phyloP scores from a whole-genome alignment of 2,797 vertebrate species.

The Tangara arthus region DNA sequence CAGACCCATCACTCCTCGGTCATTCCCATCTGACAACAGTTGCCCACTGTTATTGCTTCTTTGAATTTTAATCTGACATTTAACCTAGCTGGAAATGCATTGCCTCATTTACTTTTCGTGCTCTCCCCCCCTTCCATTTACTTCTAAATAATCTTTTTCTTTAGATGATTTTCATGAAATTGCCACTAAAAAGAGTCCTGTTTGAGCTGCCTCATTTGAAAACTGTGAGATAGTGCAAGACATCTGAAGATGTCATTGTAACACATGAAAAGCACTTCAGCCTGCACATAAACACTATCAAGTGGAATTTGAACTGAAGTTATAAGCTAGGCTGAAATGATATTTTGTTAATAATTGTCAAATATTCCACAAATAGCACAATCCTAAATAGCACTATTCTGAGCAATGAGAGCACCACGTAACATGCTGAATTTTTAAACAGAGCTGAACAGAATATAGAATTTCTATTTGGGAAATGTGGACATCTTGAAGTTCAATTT shows the following conservation, averaged over 20 bases:
- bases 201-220: slow-evolving; percentile 58
- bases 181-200: slow-evolving; percentile 55
- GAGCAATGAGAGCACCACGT: neutral
- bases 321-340: slow-evolving; percentile 59
- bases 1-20: neutral
- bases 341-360: slow-evolving; percentile 67
- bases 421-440: slow-evolving; percentile 44
- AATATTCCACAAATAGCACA: slow-evolving; percentile 57
- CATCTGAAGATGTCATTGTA: slow-evolving; percentile 63
- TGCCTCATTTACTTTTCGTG: slow-evolving; percentile 16
- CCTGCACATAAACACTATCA: slow-evolving; percentile 57
- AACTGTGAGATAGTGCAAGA: slow-evolving; percentile 45
- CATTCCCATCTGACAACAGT: neutral
- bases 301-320: slow-evolving; percentile 45
- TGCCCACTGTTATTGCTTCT: neutral
- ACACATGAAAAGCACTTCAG: slow-evolving; percentile 62
- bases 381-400: slow-evolving; percentile 41
- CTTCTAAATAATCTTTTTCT: slow-evolving; percentile 62
- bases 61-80: slow-evolving; percentile 58
- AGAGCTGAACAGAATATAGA: slow-evolving; percentile 48
- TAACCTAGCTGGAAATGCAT: slow-evolving; percentile 50
- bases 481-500: slow-evolving; percentile 55
- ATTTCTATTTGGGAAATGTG: slow-evolving; percentile 53
- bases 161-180: slow-evolving; percentile 57
- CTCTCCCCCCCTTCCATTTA: slow-evolving; percentile 6